Base-by-base conservation (phyloP, 1,140 invertebrate genomes). In the Popillia japonica region DNA sequence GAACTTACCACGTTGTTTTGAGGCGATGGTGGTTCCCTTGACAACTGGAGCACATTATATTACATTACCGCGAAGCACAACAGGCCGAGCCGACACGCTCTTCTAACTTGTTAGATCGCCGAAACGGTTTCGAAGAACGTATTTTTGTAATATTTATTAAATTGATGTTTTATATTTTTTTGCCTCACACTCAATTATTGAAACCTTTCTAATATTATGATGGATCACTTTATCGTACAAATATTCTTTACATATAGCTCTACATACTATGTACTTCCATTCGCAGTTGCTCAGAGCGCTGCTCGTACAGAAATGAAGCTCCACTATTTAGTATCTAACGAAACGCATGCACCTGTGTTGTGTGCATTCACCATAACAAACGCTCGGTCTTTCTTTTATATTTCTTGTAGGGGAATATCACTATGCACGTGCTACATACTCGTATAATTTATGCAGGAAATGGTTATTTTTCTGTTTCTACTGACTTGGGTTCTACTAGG, bases 21-120 rank as follows among this genome's bases (percentile, higher is more conserved):
- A 68, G 22, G 20, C 80, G 79, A 76, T 76, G 76, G 73, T 75
- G 80, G 79, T 81, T 82, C 80, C 80, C 79, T 83, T 83, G 82
- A 78, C 78, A 81, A 83, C 81, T 83, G 75, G 82, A 83, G 82
- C 82, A 80, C 81, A 81, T 78, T 82, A 78, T 76, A 40, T 74
- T 74, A 41, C 72, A 74, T 74, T 74, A 74, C 72, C 61, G 42
- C 22, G 27, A 73, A 79, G 41, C 75, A 79, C 75, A 22, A 68
- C 61, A 22, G 73, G 59, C 64, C 68, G 6, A 40, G 17, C 7
- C 72, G 72, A 76, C 55, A 78, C 78, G 73, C 75, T 61, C 3
- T 55, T 59, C 17, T 40, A 61, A 59, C 34, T 61, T 64, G 23
- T 77, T 59, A 59, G 55, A 55, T 61, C 22, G 27, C 44, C 55